Percentiles rank a stretch among this genome's conserved stretches.
Evolutionary conservation across 2,797 vertebrate species (phyloP).

Genomic region (Macrochelys suwanniensis): DNA sequence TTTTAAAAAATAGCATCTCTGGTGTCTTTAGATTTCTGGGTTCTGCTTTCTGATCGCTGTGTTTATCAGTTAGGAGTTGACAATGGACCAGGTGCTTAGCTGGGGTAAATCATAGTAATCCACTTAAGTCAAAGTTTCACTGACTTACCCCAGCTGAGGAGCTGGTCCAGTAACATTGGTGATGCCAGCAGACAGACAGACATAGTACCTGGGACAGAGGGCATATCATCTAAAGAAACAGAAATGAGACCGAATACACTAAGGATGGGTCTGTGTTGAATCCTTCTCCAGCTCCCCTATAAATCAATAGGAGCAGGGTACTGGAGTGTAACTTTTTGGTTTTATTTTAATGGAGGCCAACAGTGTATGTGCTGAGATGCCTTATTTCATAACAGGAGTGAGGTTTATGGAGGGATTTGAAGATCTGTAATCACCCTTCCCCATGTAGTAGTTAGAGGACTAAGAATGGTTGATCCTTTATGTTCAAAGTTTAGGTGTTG

Average conservation of each 20-base stretch:
- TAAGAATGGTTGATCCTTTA: neutral
- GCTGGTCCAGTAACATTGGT: neutral
- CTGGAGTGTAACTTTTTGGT: neutral
- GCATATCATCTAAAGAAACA: neutral
- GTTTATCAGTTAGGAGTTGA: neutral
- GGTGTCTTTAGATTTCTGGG: slow-evolving; percentile 16
- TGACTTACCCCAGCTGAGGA: neutral
- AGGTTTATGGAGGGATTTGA: neutral
- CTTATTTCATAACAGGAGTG: neutral
- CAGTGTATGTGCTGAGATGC: neutral
- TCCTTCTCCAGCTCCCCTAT: neutral
- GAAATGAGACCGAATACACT: neutral
- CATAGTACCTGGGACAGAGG: neutral
- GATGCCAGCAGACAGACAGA: neutral
- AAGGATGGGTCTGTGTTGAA: neutral
- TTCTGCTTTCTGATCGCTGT: neutral
- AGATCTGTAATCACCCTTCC: neutral
- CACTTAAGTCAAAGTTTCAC: neutral
- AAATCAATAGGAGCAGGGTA: neutral
- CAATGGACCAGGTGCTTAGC: neutral
- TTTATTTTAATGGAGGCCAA: neutral
- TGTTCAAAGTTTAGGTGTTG: neutral
- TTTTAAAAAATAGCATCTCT: slow-evolving; percentile 62
- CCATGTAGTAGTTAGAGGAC: neutral
- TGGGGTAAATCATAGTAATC: neutral